A percentile compares a stretch with the other conserved stretches of the same genome.
These are phyloP conservation scores for Rhagologus leucostigma DNA, from an alignment of 2,113 vertebrate genomes.

Conservation along the genomic window DNA sequence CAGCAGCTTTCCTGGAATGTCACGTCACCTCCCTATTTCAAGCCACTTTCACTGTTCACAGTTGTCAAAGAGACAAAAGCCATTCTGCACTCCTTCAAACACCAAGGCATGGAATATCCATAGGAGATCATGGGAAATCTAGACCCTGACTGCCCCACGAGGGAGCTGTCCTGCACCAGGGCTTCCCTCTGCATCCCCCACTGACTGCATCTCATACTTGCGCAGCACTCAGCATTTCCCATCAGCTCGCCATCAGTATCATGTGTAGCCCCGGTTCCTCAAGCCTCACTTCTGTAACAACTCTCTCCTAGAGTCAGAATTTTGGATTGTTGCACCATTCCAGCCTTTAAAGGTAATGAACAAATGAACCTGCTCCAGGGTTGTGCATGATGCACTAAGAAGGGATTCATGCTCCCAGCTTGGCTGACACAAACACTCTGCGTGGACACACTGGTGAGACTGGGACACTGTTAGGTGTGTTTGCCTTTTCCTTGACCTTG, in stretches of 20 bases:
- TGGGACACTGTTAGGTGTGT: not conserved
- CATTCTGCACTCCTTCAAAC: not conserved
- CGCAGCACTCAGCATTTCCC: not conserved
- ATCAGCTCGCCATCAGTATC: not conserved
- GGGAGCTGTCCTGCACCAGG: not conserved
- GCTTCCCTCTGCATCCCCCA: not conserved
- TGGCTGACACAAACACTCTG: not conserved
- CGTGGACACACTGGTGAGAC: accelerated
- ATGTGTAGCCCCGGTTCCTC: accelerated
- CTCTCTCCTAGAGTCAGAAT: not conserved
- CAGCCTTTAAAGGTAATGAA: not conserved
- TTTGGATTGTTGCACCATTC: not conserved
- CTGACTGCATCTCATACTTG: no score
- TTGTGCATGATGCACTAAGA: accelerated
- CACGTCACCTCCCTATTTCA: not conserved
- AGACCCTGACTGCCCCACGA: not conserved
- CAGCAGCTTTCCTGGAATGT: not conserved
- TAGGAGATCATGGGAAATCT: not conserved
- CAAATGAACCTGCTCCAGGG: not conserved
- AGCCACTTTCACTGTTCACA: not conserved
- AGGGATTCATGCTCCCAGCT: not conserved
- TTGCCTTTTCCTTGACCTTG: conserved; percentile 42
- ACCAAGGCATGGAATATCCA: not conserved
- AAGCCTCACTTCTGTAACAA: not conserved
- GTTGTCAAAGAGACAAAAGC: not conserved